Conservation (phyloP, 2,888 invertebrate genomes). For the Sarcophaga rosellei region DNA sequence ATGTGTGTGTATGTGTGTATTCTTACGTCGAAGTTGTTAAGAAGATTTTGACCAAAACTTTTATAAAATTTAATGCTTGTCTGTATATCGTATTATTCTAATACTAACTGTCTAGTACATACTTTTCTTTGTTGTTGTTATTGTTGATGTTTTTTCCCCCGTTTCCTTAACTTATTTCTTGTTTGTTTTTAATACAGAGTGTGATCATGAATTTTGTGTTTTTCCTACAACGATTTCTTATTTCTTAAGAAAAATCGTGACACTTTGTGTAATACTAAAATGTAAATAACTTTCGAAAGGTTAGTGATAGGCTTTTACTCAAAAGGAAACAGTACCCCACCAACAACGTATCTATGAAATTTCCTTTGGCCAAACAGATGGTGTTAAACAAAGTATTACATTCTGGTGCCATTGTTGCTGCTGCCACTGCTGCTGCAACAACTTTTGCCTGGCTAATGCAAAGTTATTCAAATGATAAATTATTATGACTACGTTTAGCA, state of each 20-base stretch:
- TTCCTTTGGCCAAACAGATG: constrained; percentile 54
- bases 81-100: constrained; percentile 50
- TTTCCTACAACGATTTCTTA: constrained; percentile 68
- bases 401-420: neutral
- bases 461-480: constrained; percentile 55
- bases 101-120: constrained; percentile 42
- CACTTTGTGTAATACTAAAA: constrained; percentile 67
- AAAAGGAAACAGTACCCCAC: constrained; percentile 51
- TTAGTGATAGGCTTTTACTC: constrained; percentile 68
- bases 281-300: constrained; percentile 69
- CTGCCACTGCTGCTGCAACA: constrained; percentile 5
- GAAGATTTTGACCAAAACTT: constrained; percentile 57
- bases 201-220: constrained; percentile 69
- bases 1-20: constrained; percentile 16
- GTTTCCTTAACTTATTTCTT: constrained; percentile 12
- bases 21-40: neutral
- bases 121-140: constrained; percentile 11
- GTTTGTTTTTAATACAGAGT: constrained; percentile 60
- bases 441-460: neutral
- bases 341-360: constrained; percentile 22
- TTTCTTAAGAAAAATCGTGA: constrained; percentile 68
- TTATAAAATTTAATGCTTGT: neutral
- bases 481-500: constrained; percentile 35
- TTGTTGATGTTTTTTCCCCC: constrained; percentile 2
- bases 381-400: constrained; percentile 50